Evolutionary conservation across 2,113 vertebrate genomes (phyloP), one percentile per base, ranked within the genome.

Genomic region (Ptychochromis oligacanthus): DNA sequence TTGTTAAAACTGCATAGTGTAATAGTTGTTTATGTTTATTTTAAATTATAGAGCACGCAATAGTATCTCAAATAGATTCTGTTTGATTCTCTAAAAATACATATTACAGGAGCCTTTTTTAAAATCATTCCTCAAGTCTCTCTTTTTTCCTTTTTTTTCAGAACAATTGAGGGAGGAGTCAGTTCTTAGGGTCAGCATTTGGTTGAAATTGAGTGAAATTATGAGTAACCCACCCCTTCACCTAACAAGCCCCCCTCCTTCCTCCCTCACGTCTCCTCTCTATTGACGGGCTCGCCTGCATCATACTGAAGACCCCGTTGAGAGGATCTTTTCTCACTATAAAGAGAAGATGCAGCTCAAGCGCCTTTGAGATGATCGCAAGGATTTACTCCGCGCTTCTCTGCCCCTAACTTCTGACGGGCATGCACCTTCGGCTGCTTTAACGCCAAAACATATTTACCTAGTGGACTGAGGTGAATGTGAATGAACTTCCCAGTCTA

Each of bases 281-380:
- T 79, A 86, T 93, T 89, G 90, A 90, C 91, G 87, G 86, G 81
- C 93, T 95, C 92, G 92, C 91, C 93, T 87, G 92, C 89, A 94
- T 93, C 95, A 95, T 91, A 94, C 91, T 86, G 94, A 95, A 95
- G 94, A 95, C 95, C 96, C 94, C 93, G 95, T 93, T 61, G 95
- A 92, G 96, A 95, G 93, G 94, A 92, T 94, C 93, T 94, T 91
- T 94, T 93, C 91, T 86, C 92, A 94, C 93, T 96, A 96, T 96
- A 96, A 95, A 96, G 95, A 92, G 88, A 93, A 92, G 95, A 95
- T 93, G 94, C 93, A 87, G 92, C 93, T 92, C 86, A 77, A 81
- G 84, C 94, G 92, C 91, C 91, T 95, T 83, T 95, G 95, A 96
- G 96, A 95, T 93, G 93, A 87, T 92, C 90, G 87, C 92, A 64